Conservation (phyloP, 2,113 vertebrate species). For the Hemiscyllium ocellatum region DNA sequence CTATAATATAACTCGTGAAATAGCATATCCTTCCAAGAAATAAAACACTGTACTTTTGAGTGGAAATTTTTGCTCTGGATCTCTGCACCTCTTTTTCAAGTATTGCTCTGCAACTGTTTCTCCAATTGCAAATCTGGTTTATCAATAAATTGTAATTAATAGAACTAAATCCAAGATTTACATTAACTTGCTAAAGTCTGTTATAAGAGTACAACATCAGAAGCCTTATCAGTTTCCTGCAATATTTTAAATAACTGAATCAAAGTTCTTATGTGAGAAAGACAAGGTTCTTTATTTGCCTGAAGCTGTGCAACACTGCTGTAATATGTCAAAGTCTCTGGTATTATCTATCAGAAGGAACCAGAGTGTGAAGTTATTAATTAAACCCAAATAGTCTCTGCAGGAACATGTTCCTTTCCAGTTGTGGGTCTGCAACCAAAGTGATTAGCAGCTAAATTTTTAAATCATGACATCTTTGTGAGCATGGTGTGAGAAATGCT, state of each 20-base stretch:
- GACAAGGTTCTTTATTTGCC: background rate
- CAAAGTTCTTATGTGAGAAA: background rate
- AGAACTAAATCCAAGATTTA: background rate
- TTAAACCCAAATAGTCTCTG: background rate
- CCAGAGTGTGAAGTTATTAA: background rate
- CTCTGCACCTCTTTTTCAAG: background rate
- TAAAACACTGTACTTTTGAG: background rate
- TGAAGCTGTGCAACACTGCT: background rate
- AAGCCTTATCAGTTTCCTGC: background rate
- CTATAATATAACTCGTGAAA: background rate
- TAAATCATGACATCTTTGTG: background rate
- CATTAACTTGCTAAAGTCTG: background rate
- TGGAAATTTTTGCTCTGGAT: background rate
- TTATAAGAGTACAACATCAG: background rate
- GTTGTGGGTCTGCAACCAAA: background rate
- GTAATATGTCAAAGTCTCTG: background rate
- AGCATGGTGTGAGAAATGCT: background rate
- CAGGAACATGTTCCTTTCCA: background rate
- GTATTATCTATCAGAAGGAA: background rate
- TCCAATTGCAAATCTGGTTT: background rate
- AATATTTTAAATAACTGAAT: background rate
- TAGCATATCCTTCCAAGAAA: background rate
- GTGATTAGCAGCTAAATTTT: background rate
- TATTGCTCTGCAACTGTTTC: background rate
- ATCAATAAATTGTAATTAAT: background rate